These are phyloP conservation scores for Laticauda colubrina DNA, from an alignment of 2,113 vertebrate genomes.

Conservation along the genomic window DNA sequence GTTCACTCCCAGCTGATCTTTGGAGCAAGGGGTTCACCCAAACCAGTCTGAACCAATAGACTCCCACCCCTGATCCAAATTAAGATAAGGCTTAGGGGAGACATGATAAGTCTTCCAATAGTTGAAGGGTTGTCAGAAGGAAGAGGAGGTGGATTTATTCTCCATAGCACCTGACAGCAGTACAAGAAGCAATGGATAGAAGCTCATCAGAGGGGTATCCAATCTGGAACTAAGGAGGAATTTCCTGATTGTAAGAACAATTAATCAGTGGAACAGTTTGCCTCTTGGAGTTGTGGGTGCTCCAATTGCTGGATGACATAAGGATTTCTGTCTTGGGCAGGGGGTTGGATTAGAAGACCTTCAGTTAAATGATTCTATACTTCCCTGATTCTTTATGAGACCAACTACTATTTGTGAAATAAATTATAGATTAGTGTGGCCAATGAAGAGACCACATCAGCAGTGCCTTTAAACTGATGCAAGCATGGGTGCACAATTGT, in stretches of 20 bases:
- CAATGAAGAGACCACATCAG: not conserved
- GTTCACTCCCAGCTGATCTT: too few relatives aligned
- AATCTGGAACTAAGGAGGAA: not conserved
- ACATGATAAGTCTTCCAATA: not conserved
- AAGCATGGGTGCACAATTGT: not conserved
- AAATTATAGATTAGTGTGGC: not conserved
- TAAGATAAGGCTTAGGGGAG: not conserved
- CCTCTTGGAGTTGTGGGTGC: not conserved
- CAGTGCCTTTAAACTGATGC: not conserved
- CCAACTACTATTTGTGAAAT: not conserved
- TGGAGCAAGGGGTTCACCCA: too few relatives aligned
- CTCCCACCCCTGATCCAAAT: not conserved
- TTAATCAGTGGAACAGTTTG: not conserved
- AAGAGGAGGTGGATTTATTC: not conserved
- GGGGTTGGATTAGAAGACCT: not conserved
- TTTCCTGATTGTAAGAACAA: not conserved
- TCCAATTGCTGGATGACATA: not conserved
- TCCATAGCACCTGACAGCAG: not conserved
- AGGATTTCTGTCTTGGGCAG: not conserved
- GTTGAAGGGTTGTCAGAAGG: not conserved
- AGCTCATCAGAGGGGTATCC: not conserved
- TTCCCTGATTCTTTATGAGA: not conserved
- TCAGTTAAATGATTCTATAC: not conserved
- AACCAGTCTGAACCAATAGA: fast-evolving
- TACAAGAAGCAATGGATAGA: too few relatives aligned